These are phyloP conservation scores for Peromyscus eremicus DNA, from an alignment of 2,797 vertebrate genomes.

Conservation along the genomic window DNA sequence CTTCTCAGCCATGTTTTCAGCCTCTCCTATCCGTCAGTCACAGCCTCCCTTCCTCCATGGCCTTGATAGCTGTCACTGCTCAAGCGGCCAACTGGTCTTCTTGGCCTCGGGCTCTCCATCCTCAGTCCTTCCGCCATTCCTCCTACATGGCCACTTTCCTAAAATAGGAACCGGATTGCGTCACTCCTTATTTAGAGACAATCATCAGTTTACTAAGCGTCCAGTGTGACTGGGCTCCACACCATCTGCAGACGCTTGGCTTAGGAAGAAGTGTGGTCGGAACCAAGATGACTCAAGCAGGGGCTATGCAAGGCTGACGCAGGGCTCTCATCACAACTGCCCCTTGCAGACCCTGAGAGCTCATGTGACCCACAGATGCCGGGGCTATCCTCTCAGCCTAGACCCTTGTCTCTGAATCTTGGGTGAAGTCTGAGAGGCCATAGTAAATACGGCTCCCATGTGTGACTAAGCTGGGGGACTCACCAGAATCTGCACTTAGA, in stretches of 20 bases:
- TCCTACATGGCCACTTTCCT: conserved; percentile 3
- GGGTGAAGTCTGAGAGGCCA: background rate
- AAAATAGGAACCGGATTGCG: conserved; percentile 64
- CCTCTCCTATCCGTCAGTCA: background rate
- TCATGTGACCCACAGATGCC: background rate
- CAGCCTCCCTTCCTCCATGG: background rate
- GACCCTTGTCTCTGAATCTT: background rate
- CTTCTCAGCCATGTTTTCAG: background rate
- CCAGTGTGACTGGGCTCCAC: background rate
- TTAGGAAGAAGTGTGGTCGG: background rate
- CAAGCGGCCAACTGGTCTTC: conserved; percentile 42
- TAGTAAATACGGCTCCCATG: background rate
- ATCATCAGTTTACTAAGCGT: background rate
- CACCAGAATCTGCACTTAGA: background rate
- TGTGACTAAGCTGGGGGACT: background rate
- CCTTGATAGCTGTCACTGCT: background rate
- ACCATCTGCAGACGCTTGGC: conserved; percentile 21
- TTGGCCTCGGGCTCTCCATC: background rate
- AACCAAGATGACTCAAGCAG: background rate
- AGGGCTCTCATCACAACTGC: background rate
- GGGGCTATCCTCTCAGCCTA: no score
- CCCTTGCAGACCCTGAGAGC: background rate
- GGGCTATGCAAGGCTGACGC: background rate
- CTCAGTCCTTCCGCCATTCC: conserved; percentile 23
- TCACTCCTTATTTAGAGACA: conserved; percentile 37